These are phyloP conservation scores for Volucella zonaria DNA, from an alignment of 2,888 invertebrate genomes.

Conservation along the genomic window DNA sequence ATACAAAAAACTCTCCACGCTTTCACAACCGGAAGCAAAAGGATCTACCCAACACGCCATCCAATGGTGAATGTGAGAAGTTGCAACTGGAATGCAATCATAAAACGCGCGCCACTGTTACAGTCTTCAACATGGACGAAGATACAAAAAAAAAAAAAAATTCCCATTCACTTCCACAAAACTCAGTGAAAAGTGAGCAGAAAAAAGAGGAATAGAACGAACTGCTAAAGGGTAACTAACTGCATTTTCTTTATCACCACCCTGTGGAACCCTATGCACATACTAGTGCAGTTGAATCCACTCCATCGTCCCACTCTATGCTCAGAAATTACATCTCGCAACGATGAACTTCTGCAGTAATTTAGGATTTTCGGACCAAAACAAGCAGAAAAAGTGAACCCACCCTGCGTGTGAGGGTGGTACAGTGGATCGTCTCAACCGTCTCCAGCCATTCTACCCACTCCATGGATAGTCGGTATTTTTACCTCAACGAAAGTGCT, in stretches of 20 bases:
- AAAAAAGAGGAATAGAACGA: neutral
- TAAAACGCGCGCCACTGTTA: conserved; percentile 60
- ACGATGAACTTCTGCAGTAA: conserved; percentile 70
- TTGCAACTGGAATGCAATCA: conserved; percentile 70
- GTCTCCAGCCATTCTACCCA: no score
- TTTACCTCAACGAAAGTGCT: conserved; percentile 54
- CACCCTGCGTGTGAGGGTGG: neutral
- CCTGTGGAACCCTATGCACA: conserved; percentile 8
- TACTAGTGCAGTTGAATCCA: neutral
- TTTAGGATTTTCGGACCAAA: conserved; percentile 66
- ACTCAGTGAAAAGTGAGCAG: conserved; percentile 35
- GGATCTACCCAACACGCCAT: conserved; percentile 28
- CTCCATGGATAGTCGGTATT: conserved; percentile 17
- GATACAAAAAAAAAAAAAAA: conserved; percentile 8
- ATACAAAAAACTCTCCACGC: conserved; percentile 2
- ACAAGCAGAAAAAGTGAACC: conserved; percentile 1
- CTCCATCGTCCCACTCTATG: neutral
- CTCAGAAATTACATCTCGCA: conserved; percentile 50
- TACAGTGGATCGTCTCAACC: neutral
- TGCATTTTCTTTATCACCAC: conserved; percentile 33
- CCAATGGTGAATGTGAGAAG: conserved; percentile 56
- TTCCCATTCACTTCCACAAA: neutral
- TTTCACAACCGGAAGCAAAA: conserved; percentile 36
- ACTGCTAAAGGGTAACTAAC: conserved; percentile 59
- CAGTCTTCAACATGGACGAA: conserved; percentile 46